Evolutionary conservation across 2,888 invertebrate genomes (phyloP).

Genomic region (Synanthedon myopaeformis): DNA sequence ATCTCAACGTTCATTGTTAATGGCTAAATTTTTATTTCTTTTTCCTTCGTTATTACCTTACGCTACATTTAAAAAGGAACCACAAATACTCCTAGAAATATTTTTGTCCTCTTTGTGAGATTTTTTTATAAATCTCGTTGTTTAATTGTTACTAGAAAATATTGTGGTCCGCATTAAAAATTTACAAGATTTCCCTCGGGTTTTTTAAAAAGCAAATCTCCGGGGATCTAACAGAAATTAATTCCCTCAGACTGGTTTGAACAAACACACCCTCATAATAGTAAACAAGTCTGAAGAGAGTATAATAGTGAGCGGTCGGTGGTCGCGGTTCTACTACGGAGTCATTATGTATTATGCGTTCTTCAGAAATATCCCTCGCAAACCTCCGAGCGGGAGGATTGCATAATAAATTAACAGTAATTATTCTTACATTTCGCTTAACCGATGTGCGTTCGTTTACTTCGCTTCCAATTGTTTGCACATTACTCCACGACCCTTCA

Average conservation of each 20-base stretch:
- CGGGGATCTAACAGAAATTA: constrained; percentile 14
- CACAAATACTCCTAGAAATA: constrained; percentile 4
- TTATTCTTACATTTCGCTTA: constrained; percentile 45
- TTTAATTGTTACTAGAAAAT: constrained; percentile 4
- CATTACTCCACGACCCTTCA: constrained; percentile 16
- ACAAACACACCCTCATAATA: constrained; percentile 6
- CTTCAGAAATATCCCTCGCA: constrained; percentile 36
- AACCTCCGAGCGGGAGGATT: constrained; percentile 35
- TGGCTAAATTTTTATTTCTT: constrained; percentile 10
- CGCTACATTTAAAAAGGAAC: constrained; percentile 43
- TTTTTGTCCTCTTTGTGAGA: neutral
- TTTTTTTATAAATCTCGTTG: constrained; percentile 21
- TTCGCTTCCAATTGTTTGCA: constrained; percentile 32
- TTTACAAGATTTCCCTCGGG: constrained; percentile 9
- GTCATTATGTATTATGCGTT: constrained; percentile 28
- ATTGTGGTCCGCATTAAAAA: constrained; percentile 35
- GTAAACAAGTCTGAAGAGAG: constrained; percentile 14
- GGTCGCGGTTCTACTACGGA: constrained; percentile 12
- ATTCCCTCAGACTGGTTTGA: constrained; percentile 13
- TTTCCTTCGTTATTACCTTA: constrained; percentile 25
- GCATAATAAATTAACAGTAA: constrained; percentile 57
- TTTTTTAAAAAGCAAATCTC: constrained; percentile 13
- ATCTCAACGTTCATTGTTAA: constrained; percentile 29
- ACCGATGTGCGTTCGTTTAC: constrained; percentile 21
- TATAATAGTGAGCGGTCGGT: constrained; percentile 13